Base-by-base conservation (phyloP, 35 echinoderm and acorn worm species). In the Heliocidaris erythrogramma region DNA sequence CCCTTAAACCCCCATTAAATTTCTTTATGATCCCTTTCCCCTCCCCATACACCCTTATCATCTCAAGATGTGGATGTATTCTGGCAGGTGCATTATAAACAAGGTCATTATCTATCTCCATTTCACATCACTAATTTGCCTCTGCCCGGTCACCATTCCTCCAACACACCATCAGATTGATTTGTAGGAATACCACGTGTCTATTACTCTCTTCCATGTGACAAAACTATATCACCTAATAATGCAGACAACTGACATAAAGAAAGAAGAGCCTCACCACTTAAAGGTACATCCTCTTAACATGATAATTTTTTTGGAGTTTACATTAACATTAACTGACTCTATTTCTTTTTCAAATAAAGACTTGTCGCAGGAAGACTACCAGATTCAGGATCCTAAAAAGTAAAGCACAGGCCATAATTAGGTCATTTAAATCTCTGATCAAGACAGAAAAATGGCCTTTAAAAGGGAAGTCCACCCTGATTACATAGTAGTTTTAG, bases 51-150 rank as follows among this genome's bases (percentile, higher is more conserved):
- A 78, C 65, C 65, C 65, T 27, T 78, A 78, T 78, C 18, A 78
- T 78, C 65, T 78, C 65, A 78, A 78, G 18, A n/a, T n/a, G 65
- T 17, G 32, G 87, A 89, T 89, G 30, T 89, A 89, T 89, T 27
- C 47, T 32, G 87, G 30, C 87, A 89, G 87, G 87, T 89, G 87
- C 87, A 47, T 48, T 47, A 89, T 89, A 89, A 89, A 89, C 87
- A 89, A 89, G 87, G 87, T 89, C 87, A 89, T 89, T 89, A 89
- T 89, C 87, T 89, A 89, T 89, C 47, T 48, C 87, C 87, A 89
- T 89, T 89, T 47, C 87, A 89, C 47, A 48, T 48, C 32, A 89
- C 31, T 89, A 48, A 89, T 89, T 47, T 48, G 47, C 87, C 2
- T 47, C 87, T 89, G 47, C 18, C n/a, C 31, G 47, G 47, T 89